Evolutionary conservation across 53 echinoderm and acorn worm genomes (phyloP).

Genomic region (Stichopus horrens): DNA sequence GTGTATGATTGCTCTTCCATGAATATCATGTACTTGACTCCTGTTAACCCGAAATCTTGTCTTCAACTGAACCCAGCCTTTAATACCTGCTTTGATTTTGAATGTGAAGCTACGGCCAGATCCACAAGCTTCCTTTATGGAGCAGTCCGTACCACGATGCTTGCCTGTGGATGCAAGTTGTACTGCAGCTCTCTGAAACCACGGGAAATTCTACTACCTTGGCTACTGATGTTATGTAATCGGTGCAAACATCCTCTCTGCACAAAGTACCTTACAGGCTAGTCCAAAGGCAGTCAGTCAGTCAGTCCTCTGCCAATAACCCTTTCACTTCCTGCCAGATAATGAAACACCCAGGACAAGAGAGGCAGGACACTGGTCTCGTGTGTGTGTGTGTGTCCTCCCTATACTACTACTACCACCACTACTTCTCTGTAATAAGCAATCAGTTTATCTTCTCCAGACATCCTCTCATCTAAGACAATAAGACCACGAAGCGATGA

Average conservation of each 20-base stretch:
- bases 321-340: not conserved
- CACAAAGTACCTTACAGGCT: too few relatives aligned
- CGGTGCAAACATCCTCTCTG: not conserved
- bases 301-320: not conserved
- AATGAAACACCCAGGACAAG: not conserved
- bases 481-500: not conserved
- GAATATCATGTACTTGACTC: not conserved
- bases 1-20: not conserved
- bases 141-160: too few relatives aligned
- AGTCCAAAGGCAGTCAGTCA: too few relatives aligned
- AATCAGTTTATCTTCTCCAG: not conserved
- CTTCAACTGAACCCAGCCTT: too few relatives aligned
- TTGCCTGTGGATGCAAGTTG: too few relatives aligned
- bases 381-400: not conserved
- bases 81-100: too few relatives aligned
- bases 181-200: too few relatives aligned
- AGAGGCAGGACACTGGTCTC: not conserved
- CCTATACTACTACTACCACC: too few relatives aligned
- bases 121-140: too few relatives aligned
- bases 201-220: too few relatives aligned
- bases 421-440: too few relatives aligned
- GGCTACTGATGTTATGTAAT: slow-evolving; percentile 1
- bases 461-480: not conserved
- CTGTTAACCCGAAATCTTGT: not conserved
- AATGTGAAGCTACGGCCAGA: too few relatives aligned